Evolutionary conservation across 2,888 invertebrate species (phyloP).

Genomic region (Cheilosia impressa): DNA sequence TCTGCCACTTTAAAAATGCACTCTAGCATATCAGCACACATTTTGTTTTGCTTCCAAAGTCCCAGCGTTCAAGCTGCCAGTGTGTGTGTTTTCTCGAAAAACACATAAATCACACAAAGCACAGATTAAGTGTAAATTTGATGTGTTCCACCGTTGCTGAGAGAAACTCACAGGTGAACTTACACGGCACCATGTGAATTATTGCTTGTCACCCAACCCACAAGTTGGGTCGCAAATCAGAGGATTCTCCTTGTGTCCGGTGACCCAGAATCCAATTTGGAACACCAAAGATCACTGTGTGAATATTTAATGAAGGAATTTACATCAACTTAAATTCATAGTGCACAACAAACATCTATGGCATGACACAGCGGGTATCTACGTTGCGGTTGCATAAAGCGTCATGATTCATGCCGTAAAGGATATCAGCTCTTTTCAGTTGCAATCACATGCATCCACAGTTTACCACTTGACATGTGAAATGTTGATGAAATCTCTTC

Average conservation of each 20-base stretch:
- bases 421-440: conserved; percentile 33
- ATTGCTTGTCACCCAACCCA: conserved; percentile 23
- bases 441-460: conserved; percentile 43
- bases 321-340: conserved; percentile 52
- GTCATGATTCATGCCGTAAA: conserved; percentile 27
- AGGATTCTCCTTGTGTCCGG: conserved; percentile 22
- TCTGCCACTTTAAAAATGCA: no score
- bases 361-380: not conserved
- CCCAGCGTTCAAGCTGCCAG: no score
- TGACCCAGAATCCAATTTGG: conserved; percentile 55
- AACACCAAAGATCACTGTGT: conserved; percentile 58
- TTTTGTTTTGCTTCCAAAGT: no score
- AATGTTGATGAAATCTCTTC: conserved; percentile 50
- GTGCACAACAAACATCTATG: conserved; percentile 24
- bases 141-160: conserved; percentile 13
- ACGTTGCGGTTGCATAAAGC: conserved; percentile 26
- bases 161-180: conserved; percentile 27
- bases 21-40: no score
- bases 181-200: conserved; percentile 28
- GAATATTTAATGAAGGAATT: conserved; percentile 62
- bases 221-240: not conserved
- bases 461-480: conserved; percentile 52
- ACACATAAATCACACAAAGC: conserved; percentile 44
- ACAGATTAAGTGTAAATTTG: conserved; percentile 54
- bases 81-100: not conserved